Conservation (phyloP, 2,888 invertebrate genomes). For the Ectemnius cavifrons region DNA sequence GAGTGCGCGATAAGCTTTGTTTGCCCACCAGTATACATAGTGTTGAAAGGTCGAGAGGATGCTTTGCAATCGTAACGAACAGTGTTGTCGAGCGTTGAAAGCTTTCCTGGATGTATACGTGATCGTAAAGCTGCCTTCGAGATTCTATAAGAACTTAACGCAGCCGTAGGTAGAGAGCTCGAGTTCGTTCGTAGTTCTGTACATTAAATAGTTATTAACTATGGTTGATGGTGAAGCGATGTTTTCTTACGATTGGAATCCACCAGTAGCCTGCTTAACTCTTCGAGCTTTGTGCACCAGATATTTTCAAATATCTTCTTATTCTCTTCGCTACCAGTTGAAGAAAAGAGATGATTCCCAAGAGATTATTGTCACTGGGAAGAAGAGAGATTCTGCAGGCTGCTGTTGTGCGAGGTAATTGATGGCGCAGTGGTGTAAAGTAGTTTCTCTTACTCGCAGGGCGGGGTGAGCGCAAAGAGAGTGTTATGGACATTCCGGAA, state of each 20-base stretch:
- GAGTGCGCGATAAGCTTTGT: constrained; percentile 4
- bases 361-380: not conserved
- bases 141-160: constrained; percentile 16
- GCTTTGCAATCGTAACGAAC: constrained; percentile 5
- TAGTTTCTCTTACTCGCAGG: constrained; percentile 61
- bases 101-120: constrained; percentile 30
- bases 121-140: constrained; percentile 23
- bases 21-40: not conserved
- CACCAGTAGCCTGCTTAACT: too few relatives aligned
- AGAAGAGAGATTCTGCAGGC: constrained; percentile 25
- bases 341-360: not conserved
- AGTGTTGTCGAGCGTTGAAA: constrained; percentile 15
- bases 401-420: constrained; percentile 27
- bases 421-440: constrained; percentile 33
- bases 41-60: not conserved
- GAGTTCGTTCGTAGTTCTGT: constrained; percentile 22
- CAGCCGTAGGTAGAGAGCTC: constrained; percentile 24
- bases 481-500: constrained; percentile 81
- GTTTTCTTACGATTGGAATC: too few relatives aligned
- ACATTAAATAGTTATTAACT: constrained; percentile 7
- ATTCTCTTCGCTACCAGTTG: not conserved
- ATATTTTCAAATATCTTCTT: not conserved
- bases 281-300: not conserved
- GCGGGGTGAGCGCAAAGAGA: constrained; percentile 81
- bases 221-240: not conserved